Evolutionary conservation across 1,140 invertebrate genomes (phyloP).

Genomic region (Sitophilus oryzae): DNA sequence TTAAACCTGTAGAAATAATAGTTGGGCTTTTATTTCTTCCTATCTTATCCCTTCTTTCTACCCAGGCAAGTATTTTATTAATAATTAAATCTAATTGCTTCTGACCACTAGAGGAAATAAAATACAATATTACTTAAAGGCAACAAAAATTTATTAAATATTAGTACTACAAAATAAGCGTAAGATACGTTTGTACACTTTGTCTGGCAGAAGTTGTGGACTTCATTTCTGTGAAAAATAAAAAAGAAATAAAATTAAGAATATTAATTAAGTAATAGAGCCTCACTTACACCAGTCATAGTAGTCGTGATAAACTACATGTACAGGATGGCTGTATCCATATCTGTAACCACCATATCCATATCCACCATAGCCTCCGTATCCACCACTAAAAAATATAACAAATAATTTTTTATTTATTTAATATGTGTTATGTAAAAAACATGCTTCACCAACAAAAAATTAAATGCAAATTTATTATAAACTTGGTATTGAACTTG

Average conservation of each 20-base stretch:
- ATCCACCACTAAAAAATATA: not conserved
- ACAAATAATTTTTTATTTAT: not conserved
- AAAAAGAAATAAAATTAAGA: too few relatives aligned
- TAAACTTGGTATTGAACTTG: too few relatives aligned
- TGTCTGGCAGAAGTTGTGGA: too few relatives aligned
- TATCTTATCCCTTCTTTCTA: not conserved
- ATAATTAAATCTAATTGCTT: not conserved
- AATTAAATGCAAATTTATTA: too few relatives aligned
- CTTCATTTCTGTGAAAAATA: too few relatives aligned
- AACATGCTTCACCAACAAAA: too few relatives aligned
- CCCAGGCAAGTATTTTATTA: slow-evolving; percentile 2
- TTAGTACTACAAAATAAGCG: not conserved
- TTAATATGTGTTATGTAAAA: too few relatives aligned
- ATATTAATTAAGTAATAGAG: too few relatives aligned
- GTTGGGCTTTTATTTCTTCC: slow-evolving; percentile 5
- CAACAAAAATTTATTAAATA: slow-evolving; percentile 2
- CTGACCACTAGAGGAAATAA: too few relatives aligned
- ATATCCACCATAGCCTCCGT: slow-evolving; percentile 2
- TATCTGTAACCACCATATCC: slow-evolving; percentile 7
- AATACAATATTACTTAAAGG: too few relatives aligned
- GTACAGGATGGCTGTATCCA: slow-evolving; percentile 3
- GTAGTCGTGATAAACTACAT: slow-evolving; percentile 10
- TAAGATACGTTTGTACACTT: not conserved
- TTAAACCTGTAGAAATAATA: slow-evolving; percentile 21
- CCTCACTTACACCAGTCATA: slow-evolving; percentile 3